A percentile compares a stretch with the other conserved stretches of the same genome.
Conservation (phyloP, 2,888 invertebrate genomes). For the Leptopilina myrica region DNA sequence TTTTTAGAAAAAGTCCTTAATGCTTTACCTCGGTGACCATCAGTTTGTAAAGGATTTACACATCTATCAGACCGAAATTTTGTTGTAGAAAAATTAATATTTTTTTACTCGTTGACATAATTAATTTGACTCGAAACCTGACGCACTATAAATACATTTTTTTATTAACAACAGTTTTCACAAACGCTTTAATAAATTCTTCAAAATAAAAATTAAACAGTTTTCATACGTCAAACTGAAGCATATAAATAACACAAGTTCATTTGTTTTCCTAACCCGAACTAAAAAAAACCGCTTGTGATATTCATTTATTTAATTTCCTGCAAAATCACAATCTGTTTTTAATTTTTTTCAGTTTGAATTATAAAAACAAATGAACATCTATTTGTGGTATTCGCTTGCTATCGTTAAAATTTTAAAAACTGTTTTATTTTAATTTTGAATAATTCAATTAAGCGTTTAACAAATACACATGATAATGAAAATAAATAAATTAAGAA, state of each 20-base stretch:
- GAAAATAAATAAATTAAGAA: too few species aligned
- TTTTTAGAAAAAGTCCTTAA: conserved; percentile 16
- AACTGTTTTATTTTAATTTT: too few species aligned
- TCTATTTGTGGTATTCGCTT: too few species aligned
- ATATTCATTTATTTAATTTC: too few species aligned
- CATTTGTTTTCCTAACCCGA: too few species aligned
- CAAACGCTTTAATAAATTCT: not conserved
- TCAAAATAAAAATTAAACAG: conserved; percentile 5
- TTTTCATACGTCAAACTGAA: conserved; percentile 4
- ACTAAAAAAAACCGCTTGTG: too few species aligned
- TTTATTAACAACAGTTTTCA: not conserved
- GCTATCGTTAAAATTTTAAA: too few species aligned
- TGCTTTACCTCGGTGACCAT: conserved; percentile 20
- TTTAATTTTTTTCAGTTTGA: too few species aligned
- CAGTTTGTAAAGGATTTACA: conserved; percentile 5
- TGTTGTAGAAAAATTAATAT: not conserved
- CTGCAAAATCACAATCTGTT: too few species aligned
- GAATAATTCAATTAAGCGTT: too few species aligned
- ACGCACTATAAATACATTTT: not conserved
- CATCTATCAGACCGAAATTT: conserved; percentile 19
- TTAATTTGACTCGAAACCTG: not conserved
- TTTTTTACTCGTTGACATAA: conserved; percentile 3
- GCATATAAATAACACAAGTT: not conserved
- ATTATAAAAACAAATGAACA: too few species aligned
- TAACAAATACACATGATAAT: too few species aligned